Conservation (phyloP, 2,888 invertebrate species). For the Piscicola geometra region DNA sequence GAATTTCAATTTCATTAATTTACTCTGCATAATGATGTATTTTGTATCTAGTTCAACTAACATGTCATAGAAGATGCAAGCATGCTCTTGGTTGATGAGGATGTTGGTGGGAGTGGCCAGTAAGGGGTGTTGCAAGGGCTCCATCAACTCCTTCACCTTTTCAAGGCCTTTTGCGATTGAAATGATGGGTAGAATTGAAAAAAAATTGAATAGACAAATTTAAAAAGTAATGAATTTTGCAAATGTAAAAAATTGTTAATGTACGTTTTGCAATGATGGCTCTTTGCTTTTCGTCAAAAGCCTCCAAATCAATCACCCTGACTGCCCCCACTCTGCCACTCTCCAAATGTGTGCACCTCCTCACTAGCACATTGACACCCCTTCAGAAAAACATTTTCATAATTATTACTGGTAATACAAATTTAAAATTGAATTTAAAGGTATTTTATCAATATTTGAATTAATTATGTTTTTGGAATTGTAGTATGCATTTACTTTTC, state of each 20-base stretch:
- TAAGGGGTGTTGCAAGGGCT: constrained; percentile 3
- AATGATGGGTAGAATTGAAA: too few relatives aligned
- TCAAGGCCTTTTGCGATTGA: too few relatives aligned
- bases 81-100: background rate
- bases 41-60: background rate
- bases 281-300: background rate
- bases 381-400: too few relatives aligned
- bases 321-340: background rate
- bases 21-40: too few relatives aligned
- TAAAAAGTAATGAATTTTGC: too few relatives aligned
- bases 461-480: too few relatives aligned
- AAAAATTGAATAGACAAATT: too few relatives aligned
- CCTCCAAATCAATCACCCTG: background rate
- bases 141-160: background rate
- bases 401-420: too few relatives aligned
- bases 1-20: too few relatives aligned
- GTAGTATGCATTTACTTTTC: background rate
- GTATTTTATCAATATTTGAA: too few relatives aligned
- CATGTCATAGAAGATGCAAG: background rate
- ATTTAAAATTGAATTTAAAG: too few relatives aligned
- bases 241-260: background rate
- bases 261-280: background rate
- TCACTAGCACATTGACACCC: background rate
- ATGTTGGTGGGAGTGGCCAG: background rate
- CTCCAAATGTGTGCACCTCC: background rate